Evolutionary conservation across 2,888 invertebrate species (phyloP).

Genomic region (Megaustenia siamemsis): DNA sequence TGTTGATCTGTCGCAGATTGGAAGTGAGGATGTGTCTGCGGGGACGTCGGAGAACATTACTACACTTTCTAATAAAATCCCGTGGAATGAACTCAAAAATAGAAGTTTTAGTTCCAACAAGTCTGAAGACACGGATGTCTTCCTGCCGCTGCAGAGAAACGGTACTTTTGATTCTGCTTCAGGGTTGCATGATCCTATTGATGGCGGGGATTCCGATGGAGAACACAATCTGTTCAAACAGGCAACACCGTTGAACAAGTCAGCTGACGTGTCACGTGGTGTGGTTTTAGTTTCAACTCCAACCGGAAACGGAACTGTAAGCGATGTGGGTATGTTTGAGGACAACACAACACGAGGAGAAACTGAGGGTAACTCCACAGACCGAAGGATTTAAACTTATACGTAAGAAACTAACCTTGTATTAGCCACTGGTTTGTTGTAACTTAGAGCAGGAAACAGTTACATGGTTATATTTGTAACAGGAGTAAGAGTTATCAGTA

Average conservation of each 20-base stretch:
- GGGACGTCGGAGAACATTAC: background rate
- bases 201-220: background rate
- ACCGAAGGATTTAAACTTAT: no score
- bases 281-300: background rate
- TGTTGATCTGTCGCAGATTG: background rate
- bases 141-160: background rate
- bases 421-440: no score
- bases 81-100: background rate
- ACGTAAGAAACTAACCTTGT: no score
- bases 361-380: no score
- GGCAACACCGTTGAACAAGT: background rate
- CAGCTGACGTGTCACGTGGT: background rate
- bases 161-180: background rate
- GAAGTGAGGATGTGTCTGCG: background rate
- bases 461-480: no score
- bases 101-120: no score
- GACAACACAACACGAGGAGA: background rate
- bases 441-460: no score
- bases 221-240: background rate
- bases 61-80: background rate
- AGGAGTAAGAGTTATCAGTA: no score
- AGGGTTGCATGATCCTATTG: background rate
- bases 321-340: background rate
- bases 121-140: background rate
- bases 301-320: background rate